phyloP scores from a whole-genome alignment of 2,888 invertebrate species.

The Adela reaumurella region DNA sequence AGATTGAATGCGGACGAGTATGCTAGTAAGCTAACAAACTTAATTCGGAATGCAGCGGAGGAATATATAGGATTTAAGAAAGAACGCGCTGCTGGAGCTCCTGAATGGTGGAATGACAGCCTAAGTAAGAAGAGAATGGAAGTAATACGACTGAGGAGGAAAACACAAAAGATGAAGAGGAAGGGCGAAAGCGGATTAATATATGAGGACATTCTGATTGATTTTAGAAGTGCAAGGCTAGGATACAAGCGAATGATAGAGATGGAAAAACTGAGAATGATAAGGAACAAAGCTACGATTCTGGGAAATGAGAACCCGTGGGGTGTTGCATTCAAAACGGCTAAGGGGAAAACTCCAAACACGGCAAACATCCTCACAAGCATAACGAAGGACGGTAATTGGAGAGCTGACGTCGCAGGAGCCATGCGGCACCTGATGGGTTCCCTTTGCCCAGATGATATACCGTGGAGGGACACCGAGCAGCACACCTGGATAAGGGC shows the following conservation, averaged over 20 bases:
- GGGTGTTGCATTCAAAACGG: background rate
- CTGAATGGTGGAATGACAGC: background rate
- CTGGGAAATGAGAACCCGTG: background rate
- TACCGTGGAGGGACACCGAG: background rate
- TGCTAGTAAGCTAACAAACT: background rate
- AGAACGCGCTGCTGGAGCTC: background rate
- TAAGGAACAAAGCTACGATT: background rate
- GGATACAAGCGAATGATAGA: background rate
- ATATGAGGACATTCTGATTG: background rate
- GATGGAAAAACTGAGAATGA: background rate
- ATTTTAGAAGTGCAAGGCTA: background rate
- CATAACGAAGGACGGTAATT: background rate
- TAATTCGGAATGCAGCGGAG: background rate
- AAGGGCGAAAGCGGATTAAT: background rate
- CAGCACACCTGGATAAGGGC: background rate
- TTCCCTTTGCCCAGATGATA: constrained; percentile 4
- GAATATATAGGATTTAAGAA: background rate
- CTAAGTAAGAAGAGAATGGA: background rate
- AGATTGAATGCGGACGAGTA: background rate
- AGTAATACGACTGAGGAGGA: background rate
- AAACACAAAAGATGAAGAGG: background rate
- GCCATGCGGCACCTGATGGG: background rate
- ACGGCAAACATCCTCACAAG: background rate
- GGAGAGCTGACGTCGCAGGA: background rate
- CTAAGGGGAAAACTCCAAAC: background rate